Evolutionary conservation across 2,888 invertebrate species (phyloP), one percentile per base, ranked within the genome.

Genomic region (Chloroclysta siterata): DNA sequence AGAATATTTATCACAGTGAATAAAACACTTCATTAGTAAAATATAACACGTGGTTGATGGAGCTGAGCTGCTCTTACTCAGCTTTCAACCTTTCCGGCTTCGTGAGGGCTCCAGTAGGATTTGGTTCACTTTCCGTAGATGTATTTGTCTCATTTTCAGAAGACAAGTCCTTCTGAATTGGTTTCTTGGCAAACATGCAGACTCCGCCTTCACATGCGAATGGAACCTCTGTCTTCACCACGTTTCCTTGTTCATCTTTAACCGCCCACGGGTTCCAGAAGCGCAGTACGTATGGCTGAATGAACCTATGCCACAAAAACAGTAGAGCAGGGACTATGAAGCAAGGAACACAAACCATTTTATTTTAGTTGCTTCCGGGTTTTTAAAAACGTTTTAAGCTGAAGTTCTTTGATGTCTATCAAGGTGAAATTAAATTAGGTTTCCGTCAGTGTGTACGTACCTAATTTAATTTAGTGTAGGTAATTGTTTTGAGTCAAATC

Each of bases 281-380:
- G 69, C 95, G 95, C 55, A 97, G 82, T 53, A 98, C 86, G 68
- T 97, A 94, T 0, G 98, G 98, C 82, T 97, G 97, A 66, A 98
- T 94, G 76, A 97, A 96, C 80, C 95, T 96, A 83, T 97, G 97
- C 95, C 97, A 98, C 67, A 98, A 93, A 77, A 96, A 96, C 13
- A 98, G 92, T 50, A 98, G 88, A 65, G 97, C 88, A 1, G 98
- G 98, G 81, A 98, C 95, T 68, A 97, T 95, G 75, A 98, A 96
- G 84, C 98, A 98, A 17, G 97, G 97, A 64, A 97, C 94, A 81
- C 97, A 97, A 73, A 96, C 96, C 96, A 96, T 96, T 73, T 80
- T 90, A 14, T 7, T 44, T 46, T 46, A 4, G 2, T 39, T 11
- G 11, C 10, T 39, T 39, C 11, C 8, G 0, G 33, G 33, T 33